Percentiles rank a stretch among this genome's conserved stretches.
phyloP scores from a whole-genome alignment of 2,888 invertebrate species.

The Ichneumoninae sp. region DNA sequence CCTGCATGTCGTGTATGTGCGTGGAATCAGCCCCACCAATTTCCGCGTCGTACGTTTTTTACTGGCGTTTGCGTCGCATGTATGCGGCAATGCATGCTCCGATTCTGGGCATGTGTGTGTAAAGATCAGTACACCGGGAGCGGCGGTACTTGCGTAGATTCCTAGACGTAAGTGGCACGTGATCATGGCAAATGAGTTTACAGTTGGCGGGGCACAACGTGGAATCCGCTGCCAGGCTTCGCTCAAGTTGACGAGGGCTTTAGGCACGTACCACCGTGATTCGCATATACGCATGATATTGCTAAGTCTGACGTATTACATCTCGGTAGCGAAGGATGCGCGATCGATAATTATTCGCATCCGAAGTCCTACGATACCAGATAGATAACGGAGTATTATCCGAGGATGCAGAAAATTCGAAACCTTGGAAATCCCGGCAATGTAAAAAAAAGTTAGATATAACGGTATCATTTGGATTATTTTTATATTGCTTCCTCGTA shows the following conservation, averaged over 20 bases:
- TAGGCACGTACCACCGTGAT: conserved; percentile 73
- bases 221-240: conserved; percentile 18
- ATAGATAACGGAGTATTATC: background rate
- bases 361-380: background rate
- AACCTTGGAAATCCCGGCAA: background rate
- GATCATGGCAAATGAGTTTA: conserved; percentile 78
- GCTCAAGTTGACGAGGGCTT: conserved; percentile 71
- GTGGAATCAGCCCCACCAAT: background rate
- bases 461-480: no score
- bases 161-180: conserved; percentile 75
- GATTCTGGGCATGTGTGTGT: background rate
- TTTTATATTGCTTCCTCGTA: no score
- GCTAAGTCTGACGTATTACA: conserved; percentile 74
- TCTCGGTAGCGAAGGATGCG: conserved; percentile 25
- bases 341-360: background rate
- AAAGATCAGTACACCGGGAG: background rate
- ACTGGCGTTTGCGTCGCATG: background rate
- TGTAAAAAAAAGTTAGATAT: no score
- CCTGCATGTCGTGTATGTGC: background rate
- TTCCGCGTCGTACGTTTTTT: background rate
- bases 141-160: conserved; percentile 6
- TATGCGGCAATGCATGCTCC: background rate
- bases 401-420: background rate
- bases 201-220: conserved; percentile 61
- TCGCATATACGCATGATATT: conserved; percentile 72